phyloP scores from a whole-genome alignment of 53 echinoderm and acorn worm genomes.

The Temnopleurus reevesii region DNA sequence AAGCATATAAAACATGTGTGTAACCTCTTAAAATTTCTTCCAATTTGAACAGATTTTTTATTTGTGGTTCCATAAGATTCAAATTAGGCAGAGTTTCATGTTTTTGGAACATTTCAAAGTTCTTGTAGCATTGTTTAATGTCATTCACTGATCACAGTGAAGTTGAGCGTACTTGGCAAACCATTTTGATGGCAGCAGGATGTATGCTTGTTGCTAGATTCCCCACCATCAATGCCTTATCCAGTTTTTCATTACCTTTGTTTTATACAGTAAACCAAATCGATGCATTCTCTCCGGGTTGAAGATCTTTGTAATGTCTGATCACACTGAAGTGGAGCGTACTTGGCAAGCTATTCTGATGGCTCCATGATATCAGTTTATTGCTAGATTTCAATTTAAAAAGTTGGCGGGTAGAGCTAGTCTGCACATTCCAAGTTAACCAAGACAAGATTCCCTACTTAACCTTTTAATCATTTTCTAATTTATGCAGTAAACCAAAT shows the following conservation, averaged over 20 bases:
- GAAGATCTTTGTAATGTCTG: conserved; percentile 66
- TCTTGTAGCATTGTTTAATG: too few relatives aligned
- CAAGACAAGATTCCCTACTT: conserved; percentile 15
- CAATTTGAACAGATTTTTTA: too few relatives aligned
- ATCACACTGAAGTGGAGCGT: conserved; percentile 42
- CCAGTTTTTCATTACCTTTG: not conserved
- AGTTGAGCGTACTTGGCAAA: conserved; percentile 68
- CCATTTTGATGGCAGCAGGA: conserved; percentile 82
- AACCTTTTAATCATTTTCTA: too few relatives aligned
- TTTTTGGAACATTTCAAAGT: too few relatives aligned
- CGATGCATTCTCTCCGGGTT: conserved; percentile 64
- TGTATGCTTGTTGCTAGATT: conserved; percentile 52
- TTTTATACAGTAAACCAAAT: conserved; percentile 51
- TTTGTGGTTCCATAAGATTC: too few relatives aligned
- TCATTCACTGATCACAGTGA: too few relatives aligned
- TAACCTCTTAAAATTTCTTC: too few relatives aligned
- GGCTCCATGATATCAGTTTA: conserved; percentile 72
- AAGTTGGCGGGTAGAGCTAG: not conserved
- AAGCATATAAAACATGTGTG: too few relatives aligned
- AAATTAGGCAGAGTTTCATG: too few relatives aligned
- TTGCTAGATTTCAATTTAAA: conserved; percentile 22
- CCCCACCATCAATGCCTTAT: too few relatives aligned
- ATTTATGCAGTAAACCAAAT: conserved; percentile 59
- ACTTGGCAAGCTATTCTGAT: conserved; percentile 81
- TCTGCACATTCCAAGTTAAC: not conserved